Percentiles rank a stretch among this genome's conserved stretches.
Evolutionary conservation across 2,113 vertebrate genomes (phyloP).

Genomic region (Ceyx melanurus): DNA sequence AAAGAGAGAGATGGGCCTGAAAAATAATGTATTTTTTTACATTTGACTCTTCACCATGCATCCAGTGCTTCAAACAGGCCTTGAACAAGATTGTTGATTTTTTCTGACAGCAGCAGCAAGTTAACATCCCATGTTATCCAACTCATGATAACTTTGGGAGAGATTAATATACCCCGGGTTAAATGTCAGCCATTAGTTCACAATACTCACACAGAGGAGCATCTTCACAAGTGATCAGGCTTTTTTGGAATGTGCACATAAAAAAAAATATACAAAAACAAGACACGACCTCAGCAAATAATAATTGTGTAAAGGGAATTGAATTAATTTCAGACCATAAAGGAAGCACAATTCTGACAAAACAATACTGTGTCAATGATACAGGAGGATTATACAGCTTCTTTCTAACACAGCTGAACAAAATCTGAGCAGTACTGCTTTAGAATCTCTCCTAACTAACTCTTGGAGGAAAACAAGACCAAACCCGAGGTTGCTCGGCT

Average conservation of each 20-base stretch:
- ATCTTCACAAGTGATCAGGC: background rate
- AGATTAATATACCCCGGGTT: background rate
- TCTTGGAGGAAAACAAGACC: background rate
- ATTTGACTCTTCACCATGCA: background rate
- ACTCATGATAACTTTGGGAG: background rate
- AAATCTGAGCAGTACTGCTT: background rate
- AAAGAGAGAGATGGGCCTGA: background rate
- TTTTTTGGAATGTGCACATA: background rate
- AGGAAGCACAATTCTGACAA: background rate
- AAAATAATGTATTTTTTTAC: background rate
- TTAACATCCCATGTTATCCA: background rate
- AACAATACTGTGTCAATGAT: background rate
- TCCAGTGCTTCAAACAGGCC: background rate
- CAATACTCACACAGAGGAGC: background rate
- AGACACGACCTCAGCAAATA: background rate
- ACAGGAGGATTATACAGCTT: background rate
- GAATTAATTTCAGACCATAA: background rate
- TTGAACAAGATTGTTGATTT: background rate
- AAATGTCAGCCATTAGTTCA: background rate
- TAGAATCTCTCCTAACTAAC: background rate
- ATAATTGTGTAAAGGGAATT: background rate
- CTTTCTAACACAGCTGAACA: constrained; percentile 10
- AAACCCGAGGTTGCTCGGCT: background rate
- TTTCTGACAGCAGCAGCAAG: background rate
- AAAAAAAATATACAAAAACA: background rate